Evolutionary conservation across 2,797 vertebrate genomes (phyloP).

Genomic region (Dermochelys coriacea): DNA sequence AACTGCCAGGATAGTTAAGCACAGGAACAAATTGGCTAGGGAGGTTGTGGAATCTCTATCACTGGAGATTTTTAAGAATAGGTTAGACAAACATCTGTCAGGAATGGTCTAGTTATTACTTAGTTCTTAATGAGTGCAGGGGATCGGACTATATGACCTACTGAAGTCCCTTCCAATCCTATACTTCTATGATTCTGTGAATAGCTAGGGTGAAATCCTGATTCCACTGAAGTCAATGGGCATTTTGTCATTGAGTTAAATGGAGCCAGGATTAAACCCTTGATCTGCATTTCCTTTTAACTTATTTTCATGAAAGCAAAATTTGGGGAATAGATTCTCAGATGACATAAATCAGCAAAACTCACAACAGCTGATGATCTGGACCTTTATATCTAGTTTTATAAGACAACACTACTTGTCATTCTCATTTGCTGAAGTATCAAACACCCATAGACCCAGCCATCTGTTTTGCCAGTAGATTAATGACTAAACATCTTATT

Average conservation of each 20-base stretch:
- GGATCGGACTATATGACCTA: no score
- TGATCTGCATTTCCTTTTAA: neutral
- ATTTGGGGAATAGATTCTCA: neutral
- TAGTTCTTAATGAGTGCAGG: no score
- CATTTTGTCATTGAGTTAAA: neutral
- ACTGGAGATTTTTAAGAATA: no score
- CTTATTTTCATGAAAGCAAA: neutral
- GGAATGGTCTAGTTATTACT: no score
- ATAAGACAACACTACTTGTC: neutral
- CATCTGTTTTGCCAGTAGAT: neutral
- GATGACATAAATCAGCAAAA: neutral
- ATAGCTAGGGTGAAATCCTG: neutral
- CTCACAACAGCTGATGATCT: neutral
- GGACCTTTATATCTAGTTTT: neutral
- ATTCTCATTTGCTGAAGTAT: neutral
- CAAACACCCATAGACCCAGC: neutral
- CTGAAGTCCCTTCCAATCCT: no score
- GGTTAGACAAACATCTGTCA: no score
- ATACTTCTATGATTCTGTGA: no score
- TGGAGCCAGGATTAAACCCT: neutral
- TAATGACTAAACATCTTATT: neutral
- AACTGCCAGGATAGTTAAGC: no score
- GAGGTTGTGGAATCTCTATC: no score
- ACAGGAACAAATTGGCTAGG: no score
- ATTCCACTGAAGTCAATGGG: neutral